Base-by-base conservation (phyloP, 2,888 invertebrate genomes). In the Epicampocera succincta region DNA sequence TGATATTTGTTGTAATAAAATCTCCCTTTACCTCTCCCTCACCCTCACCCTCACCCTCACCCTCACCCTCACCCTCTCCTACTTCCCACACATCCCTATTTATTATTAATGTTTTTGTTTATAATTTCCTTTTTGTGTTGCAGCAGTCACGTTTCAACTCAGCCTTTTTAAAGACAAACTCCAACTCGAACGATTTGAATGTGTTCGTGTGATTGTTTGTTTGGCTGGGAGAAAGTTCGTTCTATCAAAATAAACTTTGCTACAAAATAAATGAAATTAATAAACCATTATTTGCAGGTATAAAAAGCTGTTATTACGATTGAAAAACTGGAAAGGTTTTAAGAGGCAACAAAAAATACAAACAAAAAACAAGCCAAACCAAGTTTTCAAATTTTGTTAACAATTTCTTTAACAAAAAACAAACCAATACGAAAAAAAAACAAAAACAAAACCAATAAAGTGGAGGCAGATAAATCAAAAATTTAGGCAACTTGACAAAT, bases 211-310 rank as follows among this genome's bases (percentile, higher is more conserved):
- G 15, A 21, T n/a, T 38, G 25, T 40, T 13, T 48, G 33, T 48
- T 1, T 50, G 33, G 17, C 2, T 48, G 58, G 8, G 40, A 6
- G 38, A 1, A 15, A 3, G 40, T 40, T 5, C 56, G n/a, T 17
- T 25, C 12, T 42, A 42, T 21, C 50, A 29, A 17, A 21, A 52
- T 17, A 56, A 71, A 50, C 58, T 74, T 58, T 65, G 4, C n/a
- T 61, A 42, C 40, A 33, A 33, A 33, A 33, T 48, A 17, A 74
- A 75, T 69, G 25, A 80, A 75, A 74, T 80, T 74, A 74, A 74
- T 71, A 75, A 80, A 25, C 63, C 79, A 74, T 80, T 74, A 78
- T 60, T 78, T 61, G 25, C 60, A 61, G 72, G 52, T 52, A 60
- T 58, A 60, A 48, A 48, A 9, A 46, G 46, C 13, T 42, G 48